phyloP scores from a whole-genome alignment of 2,113 vertebrate genomes.

The Ifrita kowaldi region DNA sequence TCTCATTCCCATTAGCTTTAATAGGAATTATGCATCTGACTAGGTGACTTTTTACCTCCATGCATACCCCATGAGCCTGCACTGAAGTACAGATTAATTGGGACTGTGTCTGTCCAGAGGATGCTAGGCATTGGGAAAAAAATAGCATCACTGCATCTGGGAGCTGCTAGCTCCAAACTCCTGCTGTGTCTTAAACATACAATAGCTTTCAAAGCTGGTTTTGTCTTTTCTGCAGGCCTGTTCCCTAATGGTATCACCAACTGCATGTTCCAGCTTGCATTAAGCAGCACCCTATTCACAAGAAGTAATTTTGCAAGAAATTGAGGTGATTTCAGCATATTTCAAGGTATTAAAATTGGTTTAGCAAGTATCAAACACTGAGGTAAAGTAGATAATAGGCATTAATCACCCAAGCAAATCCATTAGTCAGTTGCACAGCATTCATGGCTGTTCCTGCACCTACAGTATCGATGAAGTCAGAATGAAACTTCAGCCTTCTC shows the following conservation, averaged over 20 bases:
- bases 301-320: constrained; percentile 43
- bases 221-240: not conserved
- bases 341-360: constrained; percentile 30
- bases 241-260: not conserved
- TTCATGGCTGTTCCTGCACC: constrained; percentile 18
- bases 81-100: not conserved
- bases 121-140: not conserved
- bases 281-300: not conserved
- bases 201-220: not conserved
- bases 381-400: constrained; percentile 50
- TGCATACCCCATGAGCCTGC: not conserved
- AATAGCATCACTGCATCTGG: not conserved
- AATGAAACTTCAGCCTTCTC: constrained; percentile 43
- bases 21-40: not conserved
- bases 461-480: constrained; percentile 18
- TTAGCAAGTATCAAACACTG: constrained; percentile 41
- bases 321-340: constrained; percentile 50
- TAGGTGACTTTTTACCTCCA: not conserved
- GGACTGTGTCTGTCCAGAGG: not conserved
- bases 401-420: constrained; percentile 66
- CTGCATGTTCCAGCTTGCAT: constrained; percentile 10
- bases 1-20: not conserved
- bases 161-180: not conserved
- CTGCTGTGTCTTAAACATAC: not conserved
- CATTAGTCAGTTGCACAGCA: constrained; percentile 55